Conservation (phyloP, 2,888 invertebrate genomes). For the Petrolisthes cinctipes region DNA sequence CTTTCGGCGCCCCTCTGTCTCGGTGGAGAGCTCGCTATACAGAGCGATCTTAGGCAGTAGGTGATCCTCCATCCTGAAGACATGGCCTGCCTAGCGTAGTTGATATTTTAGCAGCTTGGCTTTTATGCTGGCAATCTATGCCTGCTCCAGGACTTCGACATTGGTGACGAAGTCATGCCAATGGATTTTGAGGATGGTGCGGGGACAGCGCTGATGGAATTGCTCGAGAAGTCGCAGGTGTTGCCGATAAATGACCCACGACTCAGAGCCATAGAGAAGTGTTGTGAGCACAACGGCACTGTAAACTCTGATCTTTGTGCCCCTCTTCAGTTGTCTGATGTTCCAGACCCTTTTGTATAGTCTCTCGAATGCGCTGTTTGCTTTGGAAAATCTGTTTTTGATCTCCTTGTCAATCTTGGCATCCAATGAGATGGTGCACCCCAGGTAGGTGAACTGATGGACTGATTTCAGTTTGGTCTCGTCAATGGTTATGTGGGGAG, state of each 20-base stretch:
- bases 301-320: constrained; percentile 10
- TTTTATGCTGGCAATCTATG: not conserved
- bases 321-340: not conserved
- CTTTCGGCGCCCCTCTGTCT: constrained; percentile 4
- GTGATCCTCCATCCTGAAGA: not conserved
- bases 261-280: constrained; percentile 10
- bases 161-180: not conserved
- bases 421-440: constrained; percentile 6
- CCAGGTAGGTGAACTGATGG: constrained; percentile 25
- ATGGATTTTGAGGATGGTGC: constrained; percentile 29
- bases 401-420: constrained; percentile 13
- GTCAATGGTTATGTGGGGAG: not conserved
- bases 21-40: constrained; percentile 5
- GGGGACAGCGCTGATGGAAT: constrained; percentile 14
- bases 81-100: constrained; percentile 3
- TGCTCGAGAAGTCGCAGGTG: not conserved
- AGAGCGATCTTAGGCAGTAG: not conserved
- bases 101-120: not conserved
- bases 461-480: not conserved
- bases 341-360: constrained; percentile 19
- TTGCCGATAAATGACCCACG: not conserved
- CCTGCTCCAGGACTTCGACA: constrained; percentile 7
- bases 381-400: not conserved
- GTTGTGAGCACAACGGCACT: constrained; percentile 20
- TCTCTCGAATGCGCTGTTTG: constrained; percentile 21